phyloP scores from a whole-genome alignment of 2,113 vertebrate species.

The Triplophysa tibetana region DNA sequence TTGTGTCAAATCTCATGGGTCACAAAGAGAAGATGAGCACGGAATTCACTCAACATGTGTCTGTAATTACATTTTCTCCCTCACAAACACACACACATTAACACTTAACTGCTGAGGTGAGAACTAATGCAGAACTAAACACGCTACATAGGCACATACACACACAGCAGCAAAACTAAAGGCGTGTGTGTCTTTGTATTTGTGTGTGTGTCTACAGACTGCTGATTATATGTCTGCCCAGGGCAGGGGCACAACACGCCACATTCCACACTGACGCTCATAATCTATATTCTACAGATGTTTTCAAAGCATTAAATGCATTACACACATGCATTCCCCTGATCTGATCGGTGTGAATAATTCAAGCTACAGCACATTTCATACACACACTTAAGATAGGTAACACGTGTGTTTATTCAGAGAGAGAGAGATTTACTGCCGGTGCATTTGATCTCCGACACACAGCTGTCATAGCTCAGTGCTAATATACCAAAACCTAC shows the following conservation, averaged over 20 bases:
- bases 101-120: slow-evolving; percentile 27
- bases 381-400: no score
- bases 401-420: no score
- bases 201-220: slow-evolving; percentile 35
- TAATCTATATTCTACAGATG: background rate
- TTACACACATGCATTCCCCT: background rate
- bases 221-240: slow-evolving; percentile 47
- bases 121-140: slow-evolving; percentile 32
- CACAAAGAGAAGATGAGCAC: slow-evolving; percentile 4
- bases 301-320: background rate
- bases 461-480: no score
- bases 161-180: slow-evolving; percentile 1
- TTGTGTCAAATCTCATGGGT: slow-evolving; percentile 13
- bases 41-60: slow-evolving; percentile 15
- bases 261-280: slow-evolving; percentile 4
- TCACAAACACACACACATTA: slow-evolving; percentile 37
- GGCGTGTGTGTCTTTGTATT: slow-evolving; percentile 4
- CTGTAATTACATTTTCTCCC: slow-evolving; percentile 12
- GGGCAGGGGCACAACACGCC: slow-evolving; percentile 10
- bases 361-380: background rate
- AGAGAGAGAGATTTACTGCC: no score
- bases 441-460: no score
- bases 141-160: background rate
- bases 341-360: slow-evolving; percentile 16
- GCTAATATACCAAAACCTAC: no score